phyloP scores from a whole-genome alignment of 1,140 invertebrate species.

The Trinorchestia longiramus region DNA sequence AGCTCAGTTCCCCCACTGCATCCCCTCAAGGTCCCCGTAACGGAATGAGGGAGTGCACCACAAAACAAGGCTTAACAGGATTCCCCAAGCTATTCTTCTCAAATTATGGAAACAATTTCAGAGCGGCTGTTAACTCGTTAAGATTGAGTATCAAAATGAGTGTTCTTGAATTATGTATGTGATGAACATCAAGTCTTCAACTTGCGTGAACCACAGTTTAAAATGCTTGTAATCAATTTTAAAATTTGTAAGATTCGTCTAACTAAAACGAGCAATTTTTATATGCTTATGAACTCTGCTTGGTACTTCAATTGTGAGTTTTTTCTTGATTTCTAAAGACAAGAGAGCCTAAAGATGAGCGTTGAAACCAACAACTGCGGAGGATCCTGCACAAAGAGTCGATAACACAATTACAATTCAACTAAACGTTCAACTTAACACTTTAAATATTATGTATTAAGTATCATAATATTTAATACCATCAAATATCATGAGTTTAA shows the following conservation, averaged over 20 bases:
- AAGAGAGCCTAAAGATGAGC: background rate
- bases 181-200: background rate
- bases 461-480: background rate
- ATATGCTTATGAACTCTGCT: background rate
- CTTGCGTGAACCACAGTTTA: background rate
- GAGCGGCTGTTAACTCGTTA: too few species aligned
- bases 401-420: background rate
- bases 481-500: too few species aligned
- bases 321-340: background rate
- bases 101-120: background rate
- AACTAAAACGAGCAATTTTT: background rate
- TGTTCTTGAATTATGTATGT: background rate
- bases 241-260: background rate
- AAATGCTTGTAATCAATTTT: background rate
- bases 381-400: background rate
- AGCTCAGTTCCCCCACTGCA: background rate
- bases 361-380: background rate
- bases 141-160: background rate
- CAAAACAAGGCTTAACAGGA: background rate
- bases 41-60: background rate
- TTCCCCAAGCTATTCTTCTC: background rate
- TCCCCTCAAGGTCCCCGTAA: background rate
- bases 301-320: background rate
- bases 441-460: background rate
- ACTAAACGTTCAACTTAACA: background rate